Base-by-base conservation (phyloP, 2,888 invertebrate species). In the Oligia fasciuncula region DNA sequence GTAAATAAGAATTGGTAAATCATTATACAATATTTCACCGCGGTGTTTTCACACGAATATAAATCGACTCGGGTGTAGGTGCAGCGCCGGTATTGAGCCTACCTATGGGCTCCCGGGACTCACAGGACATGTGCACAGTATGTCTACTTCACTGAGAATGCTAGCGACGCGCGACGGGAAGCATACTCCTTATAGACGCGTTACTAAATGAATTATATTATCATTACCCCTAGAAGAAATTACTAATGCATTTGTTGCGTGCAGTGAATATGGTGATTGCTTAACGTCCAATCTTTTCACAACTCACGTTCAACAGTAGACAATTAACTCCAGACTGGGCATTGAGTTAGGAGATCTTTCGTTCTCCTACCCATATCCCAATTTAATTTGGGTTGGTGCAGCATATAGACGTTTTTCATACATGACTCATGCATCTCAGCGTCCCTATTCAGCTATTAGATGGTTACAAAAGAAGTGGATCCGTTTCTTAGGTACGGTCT, bases 21-120 rank as follows among this genome's bases (percentile, higher is more conserved):
- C 60, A 62, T 69, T 70, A 66, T 23, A 43, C 17, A 57, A 57
- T 63, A 71, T 40, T 83, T 72, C 63, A 65, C 17, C 29, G 43
- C 57, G 51, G 57, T 70, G 62, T 71, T 70, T 57, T 51, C 71
- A 73, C 29, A 65, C 35, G 43, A 11, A 51, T 40, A 75, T 70
- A 75, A 63, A 70, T 67, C 35, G 43, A 6, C 9, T 5, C 23
- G 40, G 77, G 17, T 19, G 70, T 2, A 46, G 46, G 35, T 29
- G 35, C 69, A 73, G 60, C 54, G 63, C 17, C 35, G 29, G 17
- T 67, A 62, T 65, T 54, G 57, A 62, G 19, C 23, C 35, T 35
- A 35, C 35, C 23, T 14, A 4, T 35, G 29, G 43, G n/a, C 49
- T 51, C 29, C 66, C 23, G 43, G 29, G 13, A 13, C 9, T 13